Evolutionary conservation across 2,797 vertebrate genomes (phyloP).

Genomic region (Poeciliopsis turneri): DNA sequence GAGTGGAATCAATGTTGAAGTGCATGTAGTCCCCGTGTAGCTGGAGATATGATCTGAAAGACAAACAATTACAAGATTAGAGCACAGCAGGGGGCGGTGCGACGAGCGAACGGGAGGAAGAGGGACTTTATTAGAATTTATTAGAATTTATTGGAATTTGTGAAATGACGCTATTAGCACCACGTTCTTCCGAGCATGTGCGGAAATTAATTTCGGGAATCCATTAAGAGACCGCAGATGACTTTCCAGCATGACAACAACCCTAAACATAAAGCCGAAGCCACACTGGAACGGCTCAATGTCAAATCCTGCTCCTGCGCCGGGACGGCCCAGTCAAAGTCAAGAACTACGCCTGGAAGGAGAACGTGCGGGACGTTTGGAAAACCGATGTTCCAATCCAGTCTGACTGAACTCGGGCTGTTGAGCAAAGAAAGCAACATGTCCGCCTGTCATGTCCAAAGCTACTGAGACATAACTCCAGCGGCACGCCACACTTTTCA

Average conservation of each 20-base stretch:
- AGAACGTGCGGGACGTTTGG: background rate
- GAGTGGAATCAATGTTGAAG: slow-evolving; percentile 71
- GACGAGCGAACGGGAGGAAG: slow-evolving; percentile 40
- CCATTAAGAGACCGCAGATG: background rate
- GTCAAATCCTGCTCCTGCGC: background rate
- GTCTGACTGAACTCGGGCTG: background rate
- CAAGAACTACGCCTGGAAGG: background rate
- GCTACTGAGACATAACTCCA: background rate
- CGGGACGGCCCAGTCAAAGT: background rate
- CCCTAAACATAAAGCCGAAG: background rate
- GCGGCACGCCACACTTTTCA: background rate
- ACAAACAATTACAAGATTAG: slow-evolving; percentile 70
- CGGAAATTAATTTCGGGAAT: too few species aligned
- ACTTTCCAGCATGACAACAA: background rate
- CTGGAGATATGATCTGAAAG: slow-evolving; percentile 56
- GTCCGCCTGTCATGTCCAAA: background rate
- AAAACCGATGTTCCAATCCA: background rate
- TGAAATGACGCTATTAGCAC: slow-evolving; percentile 49
- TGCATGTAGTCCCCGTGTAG: slow-evolving; percentile 40
- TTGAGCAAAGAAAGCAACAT: background rate
- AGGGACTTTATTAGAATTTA: slow-evolving; percentile 37
- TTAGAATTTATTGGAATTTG: slow-evolving; percentile 34
- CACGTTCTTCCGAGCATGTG: slow-evolving; percentile 16
- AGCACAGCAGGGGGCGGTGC: slow-evolving; percentile 31
- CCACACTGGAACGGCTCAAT: background rate